Conservation (phyloP, 1,140 invertebrate species). For the Anoplophora glabripennis region DNA sequence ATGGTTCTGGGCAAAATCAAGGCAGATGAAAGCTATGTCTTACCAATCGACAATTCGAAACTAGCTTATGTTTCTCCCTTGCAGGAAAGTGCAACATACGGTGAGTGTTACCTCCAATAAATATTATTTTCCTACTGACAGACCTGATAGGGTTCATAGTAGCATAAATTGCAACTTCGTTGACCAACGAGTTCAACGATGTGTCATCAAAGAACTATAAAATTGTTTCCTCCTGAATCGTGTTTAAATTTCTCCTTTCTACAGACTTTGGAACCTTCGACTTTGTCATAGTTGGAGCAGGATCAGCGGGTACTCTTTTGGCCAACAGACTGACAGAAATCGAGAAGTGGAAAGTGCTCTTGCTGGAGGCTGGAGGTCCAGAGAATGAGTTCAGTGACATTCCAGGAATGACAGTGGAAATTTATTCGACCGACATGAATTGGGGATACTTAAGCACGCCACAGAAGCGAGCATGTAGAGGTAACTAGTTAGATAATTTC, state of each 20-base stretch:
- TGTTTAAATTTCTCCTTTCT: not conserved
- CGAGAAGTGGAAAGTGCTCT: not conserved
- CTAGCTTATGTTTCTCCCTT: no score
- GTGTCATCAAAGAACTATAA: no score
- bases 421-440: not conserved
- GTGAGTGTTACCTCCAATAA: no score
- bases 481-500: not conserved
- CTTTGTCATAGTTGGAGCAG: constrained; percentile 10
- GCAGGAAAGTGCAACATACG: no score
- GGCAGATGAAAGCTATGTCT: no score
- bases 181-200: no score
- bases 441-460: not conserved
- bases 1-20: no score
- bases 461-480: not conserved
- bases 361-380: not conserved
- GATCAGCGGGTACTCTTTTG: not conserved
- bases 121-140: no score
- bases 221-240: no score
- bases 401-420: not conserved
- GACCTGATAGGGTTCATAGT: no score
- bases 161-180: no score
- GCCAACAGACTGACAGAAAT: not conserved
- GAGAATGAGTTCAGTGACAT: constrained; percentile 3
- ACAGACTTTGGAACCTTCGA: not conserved
- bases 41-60: no score